Evolutionary conservation across 2,888 invertebrate species (phyloP).

Genomic region (Macrophya alboannulata): DNA sequence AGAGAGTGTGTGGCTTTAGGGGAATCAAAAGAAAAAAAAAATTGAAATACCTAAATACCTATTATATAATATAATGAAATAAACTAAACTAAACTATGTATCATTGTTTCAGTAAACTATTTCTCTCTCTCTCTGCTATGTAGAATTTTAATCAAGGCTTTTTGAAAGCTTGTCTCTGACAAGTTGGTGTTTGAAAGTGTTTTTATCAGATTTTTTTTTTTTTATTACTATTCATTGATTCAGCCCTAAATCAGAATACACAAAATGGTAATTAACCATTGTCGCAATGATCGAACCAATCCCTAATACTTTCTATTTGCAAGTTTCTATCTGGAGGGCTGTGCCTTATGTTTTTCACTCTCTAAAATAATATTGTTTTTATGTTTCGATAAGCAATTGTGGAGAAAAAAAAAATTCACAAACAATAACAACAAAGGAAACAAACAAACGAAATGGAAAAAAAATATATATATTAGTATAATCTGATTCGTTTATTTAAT

Average conservation of each 20-base stretch:
- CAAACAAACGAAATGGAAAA: constrained; percentile 28
- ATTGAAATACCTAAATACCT: neutral
- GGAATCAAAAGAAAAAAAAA: neutral
- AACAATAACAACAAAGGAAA: neutral
- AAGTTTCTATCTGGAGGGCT: constrained; percentile 58
- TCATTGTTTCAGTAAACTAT: neutral
- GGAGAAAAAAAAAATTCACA: constrained; percentile 54
- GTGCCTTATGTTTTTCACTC: constrained; percentile 60
- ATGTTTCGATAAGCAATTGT: constrained; percentile 61
- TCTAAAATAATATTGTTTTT: constrained; percentile 58
- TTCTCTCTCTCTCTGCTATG: neutral
- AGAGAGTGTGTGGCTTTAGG: neutral
- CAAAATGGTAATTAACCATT: neutral
- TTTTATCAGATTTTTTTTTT: constrained; percentile 19
- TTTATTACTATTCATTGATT: constrained; percentile 5
- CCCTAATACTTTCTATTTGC: neutral
- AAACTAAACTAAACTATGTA: neutral
- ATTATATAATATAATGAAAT: constrained; percentile 13
- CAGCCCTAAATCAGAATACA: neutral
- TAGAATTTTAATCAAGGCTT: constrained; percentile 17
- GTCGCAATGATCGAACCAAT: neutral
- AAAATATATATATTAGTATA: constrained; percentile 57
- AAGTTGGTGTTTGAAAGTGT: neutral
- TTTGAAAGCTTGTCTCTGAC: neutral
- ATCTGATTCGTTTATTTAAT: constrained; percentile 65